These are phyloP conservation scores for Drosophila ironensis DNA, from an alignment of 1,140 invertebrate species.

Conservation along the genomic window DNA sequence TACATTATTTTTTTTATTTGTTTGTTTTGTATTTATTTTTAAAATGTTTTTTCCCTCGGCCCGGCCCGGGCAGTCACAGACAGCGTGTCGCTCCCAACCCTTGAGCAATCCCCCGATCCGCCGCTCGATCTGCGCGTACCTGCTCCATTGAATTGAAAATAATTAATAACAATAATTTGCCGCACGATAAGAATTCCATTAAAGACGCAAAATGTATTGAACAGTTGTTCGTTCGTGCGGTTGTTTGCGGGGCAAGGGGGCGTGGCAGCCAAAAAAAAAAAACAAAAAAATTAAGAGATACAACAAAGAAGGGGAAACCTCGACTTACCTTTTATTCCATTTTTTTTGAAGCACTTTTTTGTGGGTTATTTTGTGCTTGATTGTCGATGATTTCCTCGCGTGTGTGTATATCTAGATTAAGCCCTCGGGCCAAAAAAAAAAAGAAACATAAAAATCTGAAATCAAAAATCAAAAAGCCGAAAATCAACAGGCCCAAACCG, in stretches of 20 bases:
- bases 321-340: constrained; percentile 50
- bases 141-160: constrained; percentile 62
- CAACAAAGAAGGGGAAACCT: constrained; percentile 53
- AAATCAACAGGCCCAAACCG: constrained; percentile 42
- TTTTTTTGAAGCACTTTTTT: constrained; percentile 61
- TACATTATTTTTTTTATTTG: constrained; percentile 19
- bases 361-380: constrained; percentile 24
- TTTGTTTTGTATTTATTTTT: constrained; percentile 5
- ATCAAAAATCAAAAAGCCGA: constrained; percentile 40
- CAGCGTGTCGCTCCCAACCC: constrained; percentile 79
- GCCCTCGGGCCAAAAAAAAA: constrained; percentile 55
- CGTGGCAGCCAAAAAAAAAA: constrained; percentile 39
- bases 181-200: constrained; percentile 80
- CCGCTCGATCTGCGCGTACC: constrained; percentile 1
- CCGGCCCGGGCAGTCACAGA: constrained; percentile 56
- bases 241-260: constrained; percentile 18
- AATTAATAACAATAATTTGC: constrained; percentile 81
- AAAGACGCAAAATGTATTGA: constrained; percentile 78
- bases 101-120: constrained; percentile 54
- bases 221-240: constrained; percentile 45
- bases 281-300: constrained; percentile 23
- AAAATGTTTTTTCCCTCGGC: constrained; percentile 15
- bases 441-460: too few relatives aligned
- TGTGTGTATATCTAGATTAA: constrained; percentile 75
- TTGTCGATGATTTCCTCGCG: constrained; percentile 53